Percentiles rank a stretch among this genome's conserved stretches.
Evolutionary conservation across 2,888 invertebrate genomes (phyloP).

Genomic region (Sinohyriopsis cumingii): DNA sequence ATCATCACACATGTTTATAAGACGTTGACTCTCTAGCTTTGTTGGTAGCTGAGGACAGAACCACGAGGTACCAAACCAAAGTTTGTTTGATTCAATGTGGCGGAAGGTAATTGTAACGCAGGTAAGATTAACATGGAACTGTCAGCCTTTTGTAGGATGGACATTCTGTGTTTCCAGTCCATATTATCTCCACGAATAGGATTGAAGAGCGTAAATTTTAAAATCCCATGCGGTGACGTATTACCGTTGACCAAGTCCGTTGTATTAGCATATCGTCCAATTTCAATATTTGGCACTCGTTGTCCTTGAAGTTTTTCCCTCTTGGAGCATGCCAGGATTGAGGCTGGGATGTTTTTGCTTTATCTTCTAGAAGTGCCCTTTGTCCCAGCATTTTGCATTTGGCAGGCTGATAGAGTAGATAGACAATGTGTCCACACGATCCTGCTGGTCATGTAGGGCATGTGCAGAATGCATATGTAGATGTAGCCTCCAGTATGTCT

Average conservation of each 20-base stretch:
- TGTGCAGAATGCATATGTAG: background rate
- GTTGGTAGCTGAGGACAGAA: slow-evolving; percentile 1
- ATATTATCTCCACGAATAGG: slow-evolving; percentile 1
- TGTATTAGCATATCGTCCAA: slow-evolving; percentile 3
- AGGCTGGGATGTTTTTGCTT: slow-evolving; percentile 2
- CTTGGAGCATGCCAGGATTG: slow-evolving; percentile 1
- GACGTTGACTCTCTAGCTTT: background rate
- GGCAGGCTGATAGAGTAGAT: slow-evolving; percentile 1
- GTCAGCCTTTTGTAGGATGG: background rate
- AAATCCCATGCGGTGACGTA: background rate
- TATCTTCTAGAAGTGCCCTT: slow-evolving; percentile 1
- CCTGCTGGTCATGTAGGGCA: background rate
- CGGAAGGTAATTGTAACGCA: background rate
- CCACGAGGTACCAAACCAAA: background rate
- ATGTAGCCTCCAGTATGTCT: background rate
- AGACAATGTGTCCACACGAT: background rate
- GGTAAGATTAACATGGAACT: background rate
- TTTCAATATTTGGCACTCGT: slow-evolving; percentile 3
- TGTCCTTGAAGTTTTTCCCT: background rate
- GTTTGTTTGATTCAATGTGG: background rate
- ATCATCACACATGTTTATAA: background rate
- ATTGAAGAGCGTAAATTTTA: background rate
- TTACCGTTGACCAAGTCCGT: background rate
- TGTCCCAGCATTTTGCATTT: slow-evolving; percentile 4
- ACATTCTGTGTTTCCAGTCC: background rate